Evolutionary conservation across 2,797 vertebrate genomes (phyloP).

Genomic region (Limosa lapponica): DNA sequence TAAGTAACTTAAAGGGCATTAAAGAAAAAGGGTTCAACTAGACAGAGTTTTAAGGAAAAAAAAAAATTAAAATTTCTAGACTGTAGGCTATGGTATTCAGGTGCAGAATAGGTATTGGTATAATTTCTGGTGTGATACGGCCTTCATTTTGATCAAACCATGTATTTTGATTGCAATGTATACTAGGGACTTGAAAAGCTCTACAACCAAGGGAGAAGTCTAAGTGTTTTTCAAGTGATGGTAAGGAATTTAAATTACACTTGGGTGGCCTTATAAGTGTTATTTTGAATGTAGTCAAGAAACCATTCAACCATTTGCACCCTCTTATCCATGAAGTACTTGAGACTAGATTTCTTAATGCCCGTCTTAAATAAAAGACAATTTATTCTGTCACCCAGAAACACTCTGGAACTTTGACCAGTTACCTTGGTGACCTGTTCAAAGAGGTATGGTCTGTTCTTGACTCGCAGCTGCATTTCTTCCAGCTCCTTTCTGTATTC

Average conservation of each 20-base stretch:
- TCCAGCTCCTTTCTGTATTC: conserved; percentile 90
- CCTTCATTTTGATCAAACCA: not conserved
- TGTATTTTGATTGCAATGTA: not conserved
- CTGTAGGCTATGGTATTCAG: not conserved
- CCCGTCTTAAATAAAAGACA: not conserved
- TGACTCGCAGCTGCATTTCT: conserved; percentile 89
- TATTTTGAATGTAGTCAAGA: not conserved
- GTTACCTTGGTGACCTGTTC: conserved; percentile 92
- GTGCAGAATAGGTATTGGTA: not conserved
- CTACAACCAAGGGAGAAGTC: not conserved
- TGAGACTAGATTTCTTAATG: not conserved
- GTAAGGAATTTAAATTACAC: not conserved
- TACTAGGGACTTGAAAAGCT: not conserved
- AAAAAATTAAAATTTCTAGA: not conserved
- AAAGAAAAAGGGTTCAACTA: not conserved
- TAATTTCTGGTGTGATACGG: not conserved
- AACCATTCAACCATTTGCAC: not conserved
- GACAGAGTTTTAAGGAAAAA: not conserved
- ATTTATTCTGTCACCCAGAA: not conserved
- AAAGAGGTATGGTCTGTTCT: conserved; percentile 89
- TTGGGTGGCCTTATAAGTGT: not conserved
- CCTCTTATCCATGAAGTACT: not conserved
- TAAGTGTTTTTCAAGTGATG: not conserved
- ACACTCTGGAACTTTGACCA: not conserved
- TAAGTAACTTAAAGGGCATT: fast-evolving